phyloP scores from a whole-genome alignment of 2,888 invertebrate species.

The Lycophotia porphyrea region DNA sequence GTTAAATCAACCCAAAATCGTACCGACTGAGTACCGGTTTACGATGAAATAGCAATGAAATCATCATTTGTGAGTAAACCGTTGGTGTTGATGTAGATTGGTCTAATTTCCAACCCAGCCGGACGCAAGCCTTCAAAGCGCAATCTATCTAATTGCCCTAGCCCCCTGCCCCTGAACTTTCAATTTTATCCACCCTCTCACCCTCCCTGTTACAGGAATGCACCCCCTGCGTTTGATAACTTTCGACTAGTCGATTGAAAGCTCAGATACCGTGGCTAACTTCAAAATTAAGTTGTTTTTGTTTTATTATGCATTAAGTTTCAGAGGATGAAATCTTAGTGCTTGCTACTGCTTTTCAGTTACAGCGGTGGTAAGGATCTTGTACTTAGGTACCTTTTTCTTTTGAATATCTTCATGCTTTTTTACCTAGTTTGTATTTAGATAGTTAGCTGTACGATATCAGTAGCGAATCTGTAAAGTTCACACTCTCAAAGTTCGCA shows the following conservation, averaged over 20 bases:
- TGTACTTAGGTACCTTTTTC: background rate
- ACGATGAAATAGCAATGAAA: background rate
- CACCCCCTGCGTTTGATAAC: conserved; percentile 66
- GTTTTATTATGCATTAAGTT: conserved; percentile 12
- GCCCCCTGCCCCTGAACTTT: conserved; percentile 74
- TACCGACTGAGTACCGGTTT: background rate
- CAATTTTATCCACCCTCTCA: conserved; percentile 67
- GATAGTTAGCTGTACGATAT: background rate
- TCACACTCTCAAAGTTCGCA: background rate
- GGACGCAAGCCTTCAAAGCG: conserved; percentile 66
- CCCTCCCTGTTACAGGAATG: conserved; percentile 66
- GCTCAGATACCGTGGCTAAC: conserved; percentile 26
- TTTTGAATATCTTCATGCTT: background rate
- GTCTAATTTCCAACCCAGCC: conserved; percentile 66
- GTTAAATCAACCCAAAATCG: background rate
- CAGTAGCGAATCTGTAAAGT: background rate
- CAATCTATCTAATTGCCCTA: conserved; percentile 73
- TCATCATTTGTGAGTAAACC: background rate
- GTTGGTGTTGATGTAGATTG: conserved; percentile 49
- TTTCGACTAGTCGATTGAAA: conserved; percentile 66
- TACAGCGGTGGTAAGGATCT: background rate
- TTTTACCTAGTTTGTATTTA: background rate
- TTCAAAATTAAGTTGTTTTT: conserved; percentile 22
- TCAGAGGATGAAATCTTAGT: conserved; percentile 1
- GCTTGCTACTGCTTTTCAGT: background rate